Evolutionary conservation across 2,113 vertebrate genomes (phyloP).

Genomic region (Pitta sordida): DNA sequence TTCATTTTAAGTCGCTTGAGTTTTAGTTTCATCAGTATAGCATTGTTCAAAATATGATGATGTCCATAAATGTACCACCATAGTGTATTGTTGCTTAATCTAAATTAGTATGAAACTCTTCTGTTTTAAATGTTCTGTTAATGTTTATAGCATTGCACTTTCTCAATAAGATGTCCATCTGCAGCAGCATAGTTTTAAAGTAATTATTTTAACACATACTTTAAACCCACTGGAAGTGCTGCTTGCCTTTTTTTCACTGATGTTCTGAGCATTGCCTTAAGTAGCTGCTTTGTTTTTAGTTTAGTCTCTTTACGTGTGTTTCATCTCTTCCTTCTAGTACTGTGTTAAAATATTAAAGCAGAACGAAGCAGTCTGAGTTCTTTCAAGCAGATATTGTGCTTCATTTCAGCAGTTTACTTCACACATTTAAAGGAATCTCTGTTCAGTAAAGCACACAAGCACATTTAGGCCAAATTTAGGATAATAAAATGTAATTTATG

Average conservation of each 20-base stretch:
- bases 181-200: neutral
- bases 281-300: neutral
- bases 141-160: neutral
- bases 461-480: neutral
- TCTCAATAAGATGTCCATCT: neutral
- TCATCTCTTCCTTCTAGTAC: neutral
- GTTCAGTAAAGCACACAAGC: neutral
- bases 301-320: neutral
- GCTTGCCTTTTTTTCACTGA: neutral
- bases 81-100: neutral
- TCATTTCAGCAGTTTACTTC: neutral
- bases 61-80: neutral
- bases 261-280: neutral
- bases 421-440: neutral
- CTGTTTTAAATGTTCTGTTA: neutral
- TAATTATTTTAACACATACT: neutral
- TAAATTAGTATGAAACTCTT: neutral
- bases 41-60: neutral
- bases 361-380: neutral
- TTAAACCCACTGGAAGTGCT: neutral
- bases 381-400: neutral
- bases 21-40: neutral
- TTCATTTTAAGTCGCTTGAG: neutral
- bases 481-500: neutral
- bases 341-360: neutral